These are phyloP conservation scores for Epinotia demarniana DNA, from an alignment of 2,888 invertebrate species.

Conservation along the genomic window DNA sequence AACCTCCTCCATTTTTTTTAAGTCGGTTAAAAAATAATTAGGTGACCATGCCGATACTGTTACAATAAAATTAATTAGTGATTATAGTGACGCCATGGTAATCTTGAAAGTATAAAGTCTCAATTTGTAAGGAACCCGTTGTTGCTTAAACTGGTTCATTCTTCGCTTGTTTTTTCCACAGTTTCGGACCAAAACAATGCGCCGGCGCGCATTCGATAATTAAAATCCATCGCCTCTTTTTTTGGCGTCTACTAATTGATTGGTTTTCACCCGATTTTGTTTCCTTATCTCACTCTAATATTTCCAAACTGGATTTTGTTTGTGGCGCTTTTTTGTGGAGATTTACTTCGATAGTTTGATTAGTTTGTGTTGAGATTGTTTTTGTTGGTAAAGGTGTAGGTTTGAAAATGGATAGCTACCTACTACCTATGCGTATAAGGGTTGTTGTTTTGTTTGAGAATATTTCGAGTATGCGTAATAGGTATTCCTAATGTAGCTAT, in stretches of 20 bases:
- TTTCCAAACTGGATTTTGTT: constrained; percentile 51
- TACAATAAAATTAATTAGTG: too few species aligned
- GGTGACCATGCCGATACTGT: too few species aligned
- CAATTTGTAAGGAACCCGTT: not conserved
- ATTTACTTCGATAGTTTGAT: constrained; percentile 18
- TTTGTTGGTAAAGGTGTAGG: constrained; percentile 13
- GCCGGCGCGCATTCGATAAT: constrained; percentile 72
- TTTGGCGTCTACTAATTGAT: constrained; percentile 73
- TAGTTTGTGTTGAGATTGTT: constrained; percentile 21
- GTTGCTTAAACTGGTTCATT: not conserved
- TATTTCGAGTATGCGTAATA: too few species aligned
- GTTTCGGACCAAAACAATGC: constrained; percentile 61
- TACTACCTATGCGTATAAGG: not conserved
- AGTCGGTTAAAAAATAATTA: too few species aligned
- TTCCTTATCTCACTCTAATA: constrained; percentile 55
- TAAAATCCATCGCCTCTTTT: constrained; percentile 69
- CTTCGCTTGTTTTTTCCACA: constrained; percentile 55
- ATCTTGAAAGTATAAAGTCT: not conserved
- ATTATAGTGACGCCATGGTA: too few species aligned
- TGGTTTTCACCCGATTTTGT: constrained; percentile 67
- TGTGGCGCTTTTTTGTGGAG: constrained; percentile 23
- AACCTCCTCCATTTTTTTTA: too few species aligned
- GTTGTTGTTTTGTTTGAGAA: not conserved
- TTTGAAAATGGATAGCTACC: not conserved
- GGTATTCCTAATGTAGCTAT: too few species aligned